Percentiles rank a stretch among this genome's conserved stretches.
These are phyloP conservation scores for Dicentrarchus labrax DNA, from an alignment of 2,113 vertebrate genomes.

Conservation along the genomic window DNA sequence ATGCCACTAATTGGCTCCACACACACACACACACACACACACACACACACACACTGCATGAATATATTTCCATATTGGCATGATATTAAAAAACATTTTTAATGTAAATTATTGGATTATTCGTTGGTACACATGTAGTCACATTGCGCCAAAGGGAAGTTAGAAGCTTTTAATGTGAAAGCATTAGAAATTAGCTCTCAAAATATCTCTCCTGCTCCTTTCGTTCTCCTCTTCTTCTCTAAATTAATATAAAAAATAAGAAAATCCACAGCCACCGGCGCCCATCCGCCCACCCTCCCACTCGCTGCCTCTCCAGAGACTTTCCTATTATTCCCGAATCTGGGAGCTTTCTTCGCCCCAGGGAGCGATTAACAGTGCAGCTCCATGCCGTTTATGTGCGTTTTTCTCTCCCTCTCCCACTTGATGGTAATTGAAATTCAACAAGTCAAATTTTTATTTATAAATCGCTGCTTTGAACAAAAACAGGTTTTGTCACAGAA, in stretches of 20 bases:
- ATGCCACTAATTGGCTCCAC: slow-evolving; percentile 45
- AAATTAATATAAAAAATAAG: slow-evolving; percentile 31
- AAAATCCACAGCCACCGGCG: slow-evolving; percentile 68
- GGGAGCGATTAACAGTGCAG: slow-evolving; percentile 75
- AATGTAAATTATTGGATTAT: slow-evolving; percentile 72
- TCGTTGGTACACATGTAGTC: slow-evolving; percentile 66
- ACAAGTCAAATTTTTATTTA: slow-evolving; percentile 78
- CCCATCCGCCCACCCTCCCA: slow-evolving; percentile 66
- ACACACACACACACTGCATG: slow-evolving; percentile 18
- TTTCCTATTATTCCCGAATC: slow-evolving; percentile 70
- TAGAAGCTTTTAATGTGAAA: slow-evolving; percentile 57
- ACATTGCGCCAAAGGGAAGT: slow-evolving; percentile 64
- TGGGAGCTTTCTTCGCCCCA: slow-evolving; percentile 62
- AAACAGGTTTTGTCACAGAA: slow-evolving; percentile 65
- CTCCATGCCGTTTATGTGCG: slow-evolving; percentile 48
- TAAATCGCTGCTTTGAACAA: slow-evolving; percentile 65
- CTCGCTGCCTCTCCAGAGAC: slow-evolving; percentile 70
- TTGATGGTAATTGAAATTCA: slow-evolving; percentile 78
- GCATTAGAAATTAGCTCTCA: slow-evolving; percentile 70
- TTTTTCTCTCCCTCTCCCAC: slow-evolving; percentile 51
- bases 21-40: slow-evolving; percentile 42
- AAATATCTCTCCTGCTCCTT: slow-evolving; percentile 61
- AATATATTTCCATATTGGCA: slow-evolving; percentile 63
- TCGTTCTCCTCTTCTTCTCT: slow-evolving; percentile 12
- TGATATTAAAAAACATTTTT: slow-evolving; percentile 56